Evolutionary conservation across 2,888 invertebrate species (phyloP), one percentile per base, ranked within the genome.

Genomic region (Coelinius sp.): DNA sequence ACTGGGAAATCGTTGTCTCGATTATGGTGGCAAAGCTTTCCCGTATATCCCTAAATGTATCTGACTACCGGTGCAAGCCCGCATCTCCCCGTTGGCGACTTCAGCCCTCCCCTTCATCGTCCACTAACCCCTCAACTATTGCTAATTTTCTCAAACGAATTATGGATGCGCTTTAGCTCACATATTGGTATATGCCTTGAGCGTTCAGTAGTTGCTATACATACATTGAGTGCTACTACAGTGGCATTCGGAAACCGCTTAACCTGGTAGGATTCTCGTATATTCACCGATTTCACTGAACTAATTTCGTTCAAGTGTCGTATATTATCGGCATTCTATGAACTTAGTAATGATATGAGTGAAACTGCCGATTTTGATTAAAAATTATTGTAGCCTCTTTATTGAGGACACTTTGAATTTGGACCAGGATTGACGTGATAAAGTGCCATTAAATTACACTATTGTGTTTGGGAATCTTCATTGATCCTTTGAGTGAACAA

Each of bases 111-210:
- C 31, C 63, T 59, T 53, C 59, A 70, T 31, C 73, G 70, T 67
- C n/a, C 56, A 17, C 22, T 35, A 22, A 17, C n/a, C 56, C 81
- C 82, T 84, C 80, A 80, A 82, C 81, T 81, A 81, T 83, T 84
- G 83, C 83, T 84, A 85, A 85, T 85, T 53, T 53, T 53, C 73
- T 44, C 67, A 59, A 65, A 70, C 70, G 70, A 70, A 63, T 73
- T 73, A 73, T 73, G 65, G 69, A 64, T 35, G 62, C 70, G n/a
- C 41, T 70, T 70, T 73, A 67, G 63, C 63, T 63, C 68, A 72
- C 72, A 66, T 63, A 53, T 49, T 70, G 38, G 25, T 64, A 41
- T 52, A 70, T 49, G 65, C 70, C 52, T 70, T 65, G 65, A 70
- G 65, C 52, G 65, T 56, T 56, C 41, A 31, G 41, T 22, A 70